Conservation (phyloP, 23 tunicate species). For the Halocynthia roretzi region DNA sequence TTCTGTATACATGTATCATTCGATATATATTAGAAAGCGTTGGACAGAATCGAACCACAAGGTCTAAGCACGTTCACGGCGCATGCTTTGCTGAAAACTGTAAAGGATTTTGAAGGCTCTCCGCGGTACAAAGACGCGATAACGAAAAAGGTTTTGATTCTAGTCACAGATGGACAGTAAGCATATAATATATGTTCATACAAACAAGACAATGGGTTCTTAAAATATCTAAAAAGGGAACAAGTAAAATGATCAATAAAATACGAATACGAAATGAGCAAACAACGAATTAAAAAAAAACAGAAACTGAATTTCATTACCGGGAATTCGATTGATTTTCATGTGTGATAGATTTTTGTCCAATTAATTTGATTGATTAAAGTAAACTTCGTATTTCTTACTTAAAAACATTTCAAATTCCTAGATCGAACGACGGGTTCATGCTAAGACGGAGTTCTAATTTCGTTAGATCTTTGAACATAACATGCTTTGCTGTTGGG, state of each 20-base stretch:
- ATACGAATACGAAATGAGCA: too few relatives aligned
- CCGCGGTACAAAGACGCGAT: constrained; percentile 10
- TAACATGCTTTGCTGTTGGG: constrained; percentile 5
- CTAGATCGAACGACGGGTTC: constrained; percentile 4
- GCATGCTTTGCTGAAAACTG: constrained; percentile 73
- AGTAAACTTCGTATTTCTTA: neutral
- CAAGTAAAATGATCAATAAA: too few relatives aligned
- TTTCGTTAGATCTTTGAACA: neutral
- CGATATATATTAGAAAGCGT: constrained; percentile 32
- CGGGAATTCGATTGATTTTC: too few relatives aligned
- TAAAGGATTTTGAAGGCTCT: constrained; percentile 46
- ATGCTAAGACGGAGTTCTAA: neutral
- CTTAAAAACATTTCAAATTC: too few relatives aligned
- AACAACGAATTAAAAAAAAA: too few relatives aligned
- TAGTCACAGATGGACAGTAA: constrained; percentile 82
- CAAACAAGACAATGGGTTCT: too few relatives aligned
- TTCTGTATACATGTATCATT: neutral
- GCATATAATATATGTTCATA: neutral
- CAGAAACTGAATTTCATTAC: too few relatives aligned
- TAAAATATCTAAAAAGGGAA: too few relatives aligned
- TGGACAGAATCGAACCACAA: constrained; percentile 26
- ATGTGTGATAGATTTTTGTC: neutral
- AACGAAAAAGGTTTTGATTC: constrained; percentile 48
- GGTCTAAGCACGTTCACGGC: constrained; percentile 61
- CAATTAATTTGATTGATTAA: neutral